Evolutionary conservation across 2,888 invertebrate species (phyloP).

Genomic region (Dolomedes plantarius): DNA sequence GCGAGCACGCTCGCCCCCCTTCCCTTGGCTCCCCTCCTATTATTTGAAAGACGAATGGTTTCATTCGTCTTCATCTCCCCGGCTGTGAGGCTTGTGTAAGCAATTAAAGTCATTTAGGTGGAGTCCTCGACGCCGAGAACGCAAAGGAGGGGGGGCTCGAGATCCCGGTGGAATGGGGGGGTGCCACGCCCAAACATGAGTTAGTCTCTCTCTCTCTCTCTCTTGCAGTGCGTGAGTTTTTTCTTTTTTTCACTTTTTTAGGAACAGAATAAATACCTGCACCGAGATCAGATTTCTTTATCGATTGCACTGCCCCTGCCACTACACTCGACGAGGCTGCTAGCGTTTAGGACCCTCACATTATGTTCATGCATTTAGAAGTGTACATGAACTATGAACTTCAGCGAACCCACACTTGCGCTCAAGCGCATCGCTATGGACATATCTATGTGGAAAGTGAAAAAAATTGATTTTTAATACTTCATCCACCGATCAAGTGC

Average conservation of each 20-base stretch:
- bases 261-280: slow-evolving; percentile 16
- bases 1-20: slow-evolving; percentile 37
- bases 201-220: slow-evolving; percentile 16
- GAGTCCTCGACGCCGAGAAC: slow-evolving; percentile 59
- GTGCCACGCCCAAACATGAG: slow-evolving; percentile 61
- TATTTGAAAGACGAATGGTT: slow-evolving; percentile 71
- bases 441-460: too few relatives aligned
- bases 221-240: neutral
- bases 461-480: too few relatives aligned
- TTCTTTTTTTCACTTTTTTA: neutral
- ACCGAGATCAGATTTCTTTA: slow-evolving; percentile 14
- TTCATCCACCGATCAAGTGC: too few relatives aligned
- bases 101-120: slow-evolving; percentile 72
- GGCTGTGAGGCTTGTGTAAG: slow-evolving; percentile 65
- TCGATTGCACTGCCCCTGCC: slow-evolving; percentile 15
- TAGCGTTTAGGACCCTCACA: neutral
- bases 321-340: neutral
- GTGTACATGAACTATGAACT: neutral
- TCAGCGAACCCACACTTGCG: too few relatives aligned
- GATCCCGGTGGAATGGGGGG: slow-evolving; percentile 19
- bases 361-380: neutral
- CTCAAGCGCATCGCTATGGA: too few relatives aligned
- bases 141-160: slow-evolving; percentile 8
- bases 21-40: slow-evolving; percentile 2
- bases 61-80: slow-evolving; percentile 60